phyloP scores from a whole-genome alignment of 2,888 invertebrate genomes.

The Buathra laborator region DNA sequence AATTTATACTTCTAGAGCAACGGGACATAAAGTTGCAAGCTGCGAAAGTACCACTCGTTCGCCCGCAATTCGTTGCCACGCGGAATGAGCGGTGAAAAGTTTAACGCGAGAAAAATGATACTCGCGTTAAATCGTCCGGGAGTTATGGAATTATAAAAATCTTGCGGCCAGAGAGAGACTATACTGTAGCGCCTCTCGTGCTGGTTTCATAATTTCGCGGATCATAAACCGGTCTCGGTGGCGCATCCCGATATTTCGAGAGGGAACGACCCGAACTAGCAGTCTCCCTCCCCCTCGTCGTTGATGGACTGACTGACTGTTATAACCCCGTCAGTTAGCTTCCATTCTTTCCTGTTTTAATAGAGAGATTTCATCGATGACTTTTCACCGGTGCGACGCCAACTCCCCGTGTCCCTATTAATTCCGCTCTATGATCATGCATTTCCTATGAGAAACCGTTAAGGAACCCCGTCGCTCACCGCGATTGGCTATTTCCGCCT shows the following conservation, averaged over 20 bases:
- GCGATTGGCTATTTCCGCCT: slow-evolving; percentile 68
- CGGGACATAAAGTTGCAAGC: slow-evolving; percentile 58
- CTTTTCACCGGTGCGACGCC: slow-evolving; percentile 35
- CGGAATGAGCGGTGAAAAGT: slow-evolving; percentile 58
- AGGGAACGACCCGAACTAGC: slow-evolving; percentile 65
- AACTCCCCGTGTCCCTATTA: slow-evolving; percentile 30
- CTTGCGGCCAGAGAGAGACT: slow-evolving; percentile 56
- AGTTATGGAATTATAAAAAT: slow-evolving; percentile 73
- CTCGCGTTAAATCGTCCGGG: slow-evolving; percentile 70
- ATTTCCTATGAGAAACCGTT: slow-evolving; percentile 56
- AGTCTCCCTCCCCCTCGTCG: background rate
- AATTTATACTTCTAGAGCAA: slow-evolving; percentile 44
- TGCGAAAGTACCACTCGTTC: slow-evolving; percentile 12
- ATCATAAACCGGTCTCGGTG: slow-evolving; percentile 68
- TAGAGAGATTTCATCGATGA: background rate
- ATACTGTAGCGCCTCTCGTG: slow-evolving; percentile 9
- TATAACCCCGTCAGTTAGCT: slow-evolving; percentile 31
- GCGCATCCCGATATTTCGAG: slow-evolving; percentile 64
- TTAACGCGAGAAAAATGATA: slow-evolving; percentile 66
- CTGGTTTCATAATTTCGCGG: slow-evolving; percentile 72
- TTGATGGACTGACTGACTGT: slow-evolving; percentile 59
- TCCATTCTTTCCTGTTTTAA: slow-evolving; percentile 33
- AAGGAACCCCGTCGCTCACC: slow-evolving; percentile 51
- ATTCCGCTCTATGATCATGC: slow-evolving; percentile 61
- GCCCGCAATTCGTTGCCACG: background rate